Evolutionary conservation across 2,797 vertebrate genomes (phyloP), one percentile per base, ranked within the genome.

Genomic region (Chiroxiphia lanceolata): DNA sequence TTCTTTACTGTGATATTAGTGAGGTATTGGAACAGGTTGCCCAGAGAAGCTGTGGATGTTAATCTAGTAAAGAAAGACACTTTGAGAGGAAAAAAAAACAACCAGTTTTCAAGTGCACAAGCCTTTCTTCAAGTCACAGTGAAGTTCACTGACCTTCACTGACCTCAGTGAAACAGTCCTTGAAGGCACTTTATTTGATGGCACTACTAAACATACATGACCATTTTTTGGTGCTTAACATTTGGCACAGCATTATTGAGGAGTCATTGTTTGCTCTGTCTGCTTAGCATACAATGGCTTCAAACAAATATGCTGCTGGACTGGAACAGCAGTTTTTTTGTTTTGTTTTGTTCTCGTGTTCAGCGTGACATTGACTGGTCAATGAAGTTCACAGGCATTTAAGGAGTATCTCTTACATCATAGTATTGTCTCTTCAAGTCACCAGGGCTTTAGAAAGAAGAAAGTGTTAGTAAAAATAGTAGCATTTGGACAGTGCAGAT

Each of bases 251-350:
- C 16, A 7, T 54, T 69, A 20, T 44, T 88, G 70, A 95, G 80
- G 90, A 87, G 69, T 54, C 76, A 54, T 61, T 91, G 93, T 94
- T 94, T 86, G n/a, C 59, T 57, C 44, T 83, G 40, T 63, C 83
- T 90, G 50, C 74, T 90, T 91, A 79, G 26, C n/a, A 36, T 50
- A 71, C 69, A 88, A 15, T 78, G 61, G 40, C 51, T 93, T 93
- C 61, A 86, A 76, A 93, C 72, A 94, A 89, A 57, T 29, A 22
- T 8, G 14, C 57, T 96, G 47, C 63, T 69, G 70, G 61, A 33
- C n/a, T 82, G 44, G 77, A 75, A 50, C 11, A 9, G 44, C 29
- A 31, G 29, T 31, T 31, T 8, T 53, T 53, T 51, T 51, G 26
- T 29, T 51, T 69, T 74, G 71, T 76, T 56, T 93, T 74, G 75